A percentile compares a stretch with the other conserved stretches of the same genome.
Evolutionary conservation across 2,888 invertebrate species (phyloP).

Genomic region (Tenodera sinensis): DNA sequence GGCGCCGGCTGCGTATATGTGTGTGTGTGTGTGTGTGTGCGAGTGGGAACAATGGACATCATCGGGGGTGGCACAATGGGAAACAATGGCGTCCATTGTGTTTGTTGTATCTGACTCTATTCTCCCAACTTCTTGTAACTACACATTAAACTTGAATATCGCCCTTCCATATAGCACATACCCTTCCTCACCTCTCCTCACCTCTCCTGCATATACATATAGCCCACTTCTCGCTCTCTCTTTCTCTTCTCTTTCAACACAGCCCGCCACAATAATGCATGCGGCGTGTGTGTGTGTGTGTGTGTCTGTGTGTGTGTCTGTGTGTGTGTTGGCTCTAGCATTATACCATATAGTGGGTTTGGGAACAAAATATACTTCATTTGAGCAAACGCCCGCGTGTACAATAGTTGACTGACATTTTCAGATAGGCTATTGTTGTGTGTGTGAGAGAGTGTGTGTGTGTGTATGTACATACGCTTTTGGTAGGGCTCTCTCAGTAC

Average conservation of each 20-base stretch:
- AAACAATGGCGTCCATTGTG: conserved; percentile 27
- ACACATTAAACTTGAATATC: conserved; percentile 31
- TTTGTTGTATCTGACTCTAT: conserved; percentile 30
- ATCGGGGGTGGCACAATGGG: conserved; percentile 28
- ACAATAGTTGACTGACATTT: conserved; percentile 31
- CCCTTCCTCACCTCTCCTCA: conserved; percentile 10
- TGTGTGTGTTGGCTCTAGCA: conserved; percentile 19
- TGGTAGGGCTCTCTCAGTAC: conserved; percentile 19
- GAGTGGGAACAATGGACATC: conserved; percentile 26
- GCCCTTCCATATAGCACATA: neutral
- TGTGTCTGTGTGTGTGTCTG: conserved; percentile 10
- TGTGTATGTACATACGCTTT: conserved; percentile 13
- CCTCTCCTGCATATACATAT: neutral
- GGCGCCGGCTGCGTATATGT: neutral
- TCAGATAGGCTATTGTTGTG: conserved; percentile 30
- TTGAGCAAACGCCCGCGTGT: conserved; percentile 30
- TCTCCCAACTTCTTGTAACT: conserved; percentile 30
- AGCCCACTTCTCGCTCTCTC: neutral
- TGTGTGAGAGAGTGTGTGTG: neutral
- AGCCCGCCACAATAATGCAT: conserved; percentile 26
- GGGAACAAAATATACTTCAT: conserved; percentile 32
- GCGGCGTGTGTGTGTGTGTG: conserved; percentile 14
- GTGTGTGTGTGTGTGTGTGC: too few species aligned
- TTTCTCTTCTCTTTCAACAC: neutral
- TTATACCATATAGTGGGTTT: conserved; percentile 27